Base-by-base conservation (phyloP, 1,140 invertebrate genomes). In the Hycleus phaleratus region DNA sequence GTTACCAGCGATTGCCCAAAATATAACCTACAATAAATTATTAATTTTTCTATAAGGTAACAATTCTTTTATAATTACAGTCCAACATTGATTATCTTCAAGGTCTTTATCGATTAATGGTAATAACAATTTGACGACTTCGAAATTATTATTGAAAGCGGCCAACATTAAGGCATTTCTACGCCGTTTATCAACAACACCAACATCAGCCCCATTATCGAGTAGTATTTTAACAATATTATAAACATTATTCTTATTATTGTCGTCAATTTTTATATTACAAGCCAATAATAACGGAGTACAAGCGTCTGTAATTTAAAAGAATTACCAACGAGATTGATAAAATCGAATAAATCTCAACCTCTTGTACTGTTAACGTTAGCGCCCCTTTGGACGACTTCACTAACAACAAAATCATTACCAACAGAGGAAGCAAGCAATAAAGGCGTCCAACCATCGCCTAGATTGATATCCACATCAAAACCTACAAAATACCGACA, bases 141-240 rank as follows among this genome's bases (percentile, higher is more conserved):
- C 59, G 10, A 69, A 63, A 61, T 71, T 73, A 9, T 77, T 76
- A 42, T 70, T 70, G 44, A 64, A 67, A n/a, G 75, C 75, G 39
- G 78, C 78, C 38, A 70, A 71, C 72, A 78, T 78, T 26, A 79
- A 72, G 9, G 78, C 73, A 26, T 73, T 78, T 52, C 68, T 71
- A 26, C 76, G 70, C 56, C 67, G 74, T 18, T 18, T 18, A 18
- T 18, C 18, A 0, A 61, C 51, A 69, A 84, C 18, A 18, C 18
- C 18, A 18, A 18, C 18, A 18, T 18, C 18, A 18, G 18, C 18
- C 18, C 18, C 18, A 18, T 32, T 32, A 32, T 32, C 32, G 32
- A 32, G 32, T 2, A 5, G 32, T 7, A 32, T 5, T 32, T 32
- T 32, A 5, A 32, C 32, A 32, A 32, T 7, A 32, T 32, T 32